Percentiles rank a stretch among this genome's conserved stretches.
phyloP scores from a whole-genome alignment of 2,113 vertebrate species.

The Misgurnus anguillicaudatus region DNA sequence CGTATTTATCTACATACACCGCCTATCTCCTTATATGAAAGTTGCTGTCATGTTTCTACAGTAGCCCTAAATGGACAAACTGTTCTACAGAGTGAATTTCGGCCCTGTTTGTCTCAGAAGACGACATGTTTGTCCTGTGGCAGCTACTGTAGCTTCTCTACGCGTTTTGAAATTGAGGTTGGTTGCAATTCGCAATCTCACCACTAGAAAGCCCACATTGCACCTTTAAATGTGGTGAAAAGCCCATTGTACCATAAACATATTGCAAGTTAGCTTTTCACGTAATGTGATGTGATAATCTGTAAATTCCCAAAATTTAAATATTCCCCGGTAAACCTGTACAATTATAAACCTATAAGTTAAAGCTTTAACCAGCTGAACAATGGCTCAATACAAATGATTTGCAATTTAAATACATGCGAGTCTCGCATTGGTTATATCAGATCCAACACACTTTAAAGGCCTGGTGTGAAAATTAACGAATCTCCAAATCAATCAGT shows the following conservation, averaged over 20 bases:
- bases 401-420: slow-evolving; percentile 50
- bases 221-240: background rate
- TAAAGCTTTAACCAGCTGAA: slow-evolving; percentile 32
- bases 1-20: too few species aligned
- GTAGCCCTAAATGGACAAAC: too few species aligned
- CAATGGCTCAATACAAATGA: slow-evolving; percentile 52
- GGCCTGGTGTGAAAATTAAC: slow-evolving; percentile 59
- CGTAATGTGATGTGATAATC: background rate
- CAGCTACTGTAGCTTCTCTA: too few species aligned
- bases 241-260: background rate
- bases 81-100: too few species aligned
- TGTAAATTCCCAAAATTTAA: background rate
- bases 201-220: too few species aligned
- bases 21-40: too few species aligned
- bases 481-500: slow-evolving; percentile 51
- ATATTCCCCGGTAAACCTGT: slow-evolving; percentile 26
- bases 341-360: background rate
- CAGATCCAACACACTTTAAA: slow-evolving; percentile 32
- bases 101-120: too few species aligned
- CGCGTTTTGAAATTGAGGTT: too few species aligned
- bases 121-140: too few species aligned
- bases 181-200: too few species aligned
- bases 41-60: too few species aligned
- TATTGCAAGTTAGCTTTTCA: too few species aligned
- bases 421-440: slow-evolving; percentile 40